These are phyloP conservation scores for Rhynchomys soricoides DNA, from an alignment of 2,113 vertebrate genomes.

Conservation along the genomic window DNA sequence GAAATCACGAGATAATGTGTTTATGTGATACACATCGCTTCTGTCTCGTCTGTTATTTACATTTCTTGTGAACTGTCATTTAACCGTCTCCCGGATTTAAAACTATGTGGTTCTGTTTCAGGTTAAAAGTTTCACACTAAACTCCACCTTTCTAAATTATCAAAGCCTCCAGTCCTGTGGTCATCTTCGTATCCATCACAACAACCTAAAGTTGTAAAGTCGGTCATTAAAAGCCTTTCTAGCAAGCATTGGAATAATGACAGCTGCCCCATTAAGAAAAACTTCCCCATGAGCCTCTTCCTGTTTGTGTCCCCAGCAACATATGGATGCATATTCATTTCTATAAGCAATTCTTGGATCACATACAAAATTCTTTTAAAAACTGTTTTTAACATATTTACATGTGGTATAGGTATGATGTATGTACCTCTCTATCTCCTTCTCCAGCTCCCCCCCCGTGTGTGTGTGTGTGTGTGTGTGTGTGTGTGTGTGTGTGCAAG, in stretches of 20 bases:
- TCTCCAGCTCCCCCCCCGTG: rapidly evolving
- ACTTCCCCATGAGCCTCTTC: neutral
- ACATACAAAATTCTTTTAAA: neutral
- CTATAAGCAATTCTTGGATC: neutral
- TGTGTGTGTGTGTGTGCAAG: neutral
- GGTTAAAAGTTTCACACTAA: neutral
- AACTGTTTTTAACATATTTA: neutral
- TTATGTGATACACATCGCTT: neutral
- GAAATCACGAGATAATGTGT: rapidly evolving
- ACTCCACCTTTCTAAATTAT: neutral
- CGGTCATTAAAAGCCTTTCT: neutral
- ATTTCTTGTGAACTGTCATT: neutral
- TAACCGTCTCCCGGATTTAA: neutral
- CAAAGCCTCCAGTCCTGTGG: neutral
- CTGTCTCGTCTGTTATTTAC: neutral
- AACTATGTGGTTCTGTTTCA: neutral
- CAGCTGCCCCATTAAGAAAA: neutral
- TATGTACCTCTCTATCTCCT: rapidly evolving
- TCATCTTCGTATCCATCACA: neutral
- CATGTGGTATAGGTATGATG: neutral
- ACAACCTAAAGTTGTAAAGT: neutral
- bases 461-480: neutral
- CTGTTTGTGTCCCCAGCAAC: neutral
- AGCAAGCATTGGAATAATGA: neutral
- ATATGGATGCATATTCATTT: neutral